phyloP scores from a whole-genome alignment of 2,888 invertebrate genomes.

The Orthosia cruda region DNA sequence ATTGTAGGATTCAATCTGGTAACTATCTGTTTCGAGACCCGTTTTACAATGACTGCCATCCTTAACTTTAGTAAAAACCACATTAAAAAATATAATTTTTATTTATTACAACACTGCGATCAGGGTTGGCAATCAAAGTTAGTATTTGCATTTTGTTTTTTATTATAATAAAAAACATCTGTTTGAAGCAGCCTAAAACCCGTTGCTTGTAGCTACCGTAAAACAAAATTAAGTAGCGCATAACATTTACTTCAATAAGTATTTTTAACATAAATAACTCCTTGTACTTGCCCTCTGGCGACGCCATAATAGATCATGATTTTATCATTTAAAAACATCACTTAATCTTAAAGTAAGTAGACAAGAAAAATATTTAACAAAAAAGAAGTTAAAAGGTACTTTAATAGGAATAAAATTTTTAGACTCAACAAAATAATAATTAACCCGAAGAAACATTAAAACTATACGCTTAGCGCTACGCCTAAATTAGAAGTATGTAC shows the following conservation, averaged over 20 bases:
- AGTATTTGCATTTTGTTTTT: slow-evolving; percentile 57
- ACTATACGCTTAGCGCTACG: slow-evolving; percentile 84
- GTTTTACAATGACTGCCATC: slow-evolving; percentile 82
- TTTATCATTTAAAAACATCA: slow-evolving; percentile 81
- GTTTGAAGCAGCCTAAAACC: slow-evolving; percentile 84
- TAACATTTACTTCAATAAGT: slow-evolving; percentile 76
- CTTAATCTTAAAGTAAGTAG: slow-evolving; percentile 81
- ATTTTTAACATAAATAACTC: slow-evolving; percentile 81
- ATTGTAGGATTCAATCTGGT: slow-evolving; percentile 88
- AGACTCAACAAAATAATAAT: slow-evolving; percentile 84
- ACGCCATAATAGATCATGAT: slow-evolving; percentile 78
- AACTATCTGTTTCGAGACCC: slow-evolving; percentile 90
- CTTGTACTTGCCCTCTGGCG: slow-evolving; percentile 82
- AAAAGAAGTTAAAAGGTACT: slow-evolving; percentile 86
- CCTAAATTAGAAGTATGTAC: slow-evolving; percentile 79
- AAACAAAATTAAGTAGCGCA: slow-evolving; percentile 82
- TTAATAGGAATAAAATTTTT: slow-evolving; percentile 90
- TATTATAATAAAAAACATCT: slow-evolving; percentile 73
- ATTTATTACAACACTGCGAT: slow-evolving; percentile 44
- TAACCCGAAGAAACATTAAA: slow-evolving; percentile 77
- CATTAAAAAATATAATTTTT: slow-evolving; percentile 62
- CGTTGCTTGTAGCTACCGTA: slow-evolving; percentile 83
- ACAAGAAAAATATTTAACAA: slow-evolving; percentile 83
- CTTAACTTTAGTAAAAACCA: slow-evolving; percentile 68
- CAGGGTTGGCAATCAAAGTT: slow-evolving; percentile 78